Conservation (phyloP, 2,797 vertebrate genomes). For the Knipowitschia caucasica region DNA sequence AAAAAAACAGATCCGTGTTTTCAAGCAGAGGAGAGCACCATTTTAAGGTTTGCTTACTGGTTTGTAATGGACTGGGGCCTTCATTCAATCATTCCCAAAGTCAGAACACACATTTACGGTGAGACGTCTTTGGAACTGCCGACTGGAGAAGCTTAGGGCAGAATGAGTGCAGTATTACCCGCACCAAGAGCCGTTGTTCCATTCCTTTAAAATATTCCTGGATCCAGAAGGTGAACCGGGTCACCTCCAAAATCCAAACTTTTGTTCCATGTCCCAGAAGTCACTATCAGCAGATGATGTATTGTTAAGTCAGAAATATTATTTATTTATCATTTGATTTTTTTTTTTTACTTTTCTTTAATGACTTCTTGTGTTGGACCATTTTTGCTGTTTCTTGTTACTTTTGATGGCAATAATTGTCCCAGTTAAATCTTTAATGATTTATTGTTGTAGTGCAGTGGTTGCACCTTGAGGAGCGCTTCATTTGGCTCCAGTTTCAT, state of each 20-base stretch:
- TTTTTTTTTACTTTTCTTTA: not conserved
- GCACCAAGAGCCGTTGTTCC: no score
- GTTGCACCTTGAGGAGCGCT: conserved; percentile 24
- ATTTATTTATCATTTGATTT: not conserved
- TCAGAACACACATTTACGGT: no score
- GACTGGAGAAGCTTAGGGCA: no score
- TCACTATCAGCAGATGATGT: not conserved
- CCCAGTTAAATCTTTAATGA: conserved; percentile 34
- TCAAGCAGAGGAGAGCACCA: no score
- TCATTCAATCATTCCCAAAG: no score
- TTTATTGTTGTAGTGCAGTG: conserved; percentile 31
- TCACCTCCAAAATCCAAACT: not conserved
- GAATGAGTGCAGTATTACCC: no score
- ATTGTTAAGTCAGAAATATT: not conserved
- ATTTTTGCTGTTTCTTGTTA: conserved; percentile 12
- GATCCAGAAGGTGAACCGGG: no score
- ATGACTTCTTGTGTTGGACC: not conserved
- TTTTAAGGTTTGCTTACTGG: no score
- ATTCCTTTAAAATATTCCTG: no score
- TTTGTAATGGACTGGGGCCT: no score
- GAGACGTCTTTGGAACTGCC: no score
- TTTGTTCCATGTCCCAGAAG: not conserved
- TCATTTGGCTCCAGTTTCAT: conserved; percentile 26
- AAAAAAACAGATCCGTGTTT: no score
- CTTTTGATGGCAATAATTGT: conserved; percentile 21